phyloP scores from a whole-genome alignment of 2,888 invertebrate species.

The Himalopsyche japonica region DNA sequence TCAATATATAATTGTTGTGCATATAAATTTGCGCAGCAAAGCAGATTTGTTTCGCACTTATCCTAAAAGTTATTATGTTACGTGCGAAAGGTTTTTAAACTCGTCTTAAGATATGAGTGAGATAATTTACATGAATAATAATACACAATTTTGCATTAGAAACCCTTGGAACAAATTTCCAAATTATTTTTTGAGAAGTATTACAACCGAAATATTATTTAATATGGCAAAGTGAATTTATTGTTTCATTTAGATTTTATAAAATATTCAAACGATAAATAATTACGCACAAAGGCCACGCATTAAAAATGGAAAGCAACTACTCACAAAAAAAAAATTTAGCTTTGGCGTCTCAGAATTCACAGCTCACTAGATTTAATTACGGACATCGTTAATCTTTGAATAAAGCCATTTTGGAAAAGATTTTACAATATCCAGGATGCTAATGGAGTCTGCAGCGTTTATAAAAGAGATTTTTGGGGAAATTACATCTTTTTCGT shows the following conservation, averaged over 20 bases:
- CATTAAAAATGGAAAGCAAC: not conserved
- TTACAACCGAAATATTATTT: not conserved
- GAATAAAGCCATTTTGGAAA: not conserved
- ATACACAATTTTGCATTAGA: too few species aligned
- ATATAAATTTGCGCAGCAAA: too few species aligned
- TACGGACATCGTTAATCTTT: not conserved
- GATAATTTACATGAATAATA: too few species aligned
- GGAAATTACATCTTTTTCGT: slow-evolving; percentile 1
- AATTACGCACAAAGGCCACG: not conserved
- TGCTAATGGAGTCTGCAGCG: not conserved
- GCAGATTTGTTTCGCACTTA: too few species aligned
- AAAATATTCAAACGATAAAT: not conserved
- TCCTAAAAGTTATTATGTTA: too few species aligned
- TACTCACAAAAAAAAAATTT: not conserved
- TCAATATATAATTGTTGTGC: too few species aligned
- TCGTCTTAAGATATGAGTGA: too few species aligned
- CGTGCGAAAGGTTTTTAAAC: too few species aligned
- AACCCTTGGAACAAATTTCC: too few species aligned
- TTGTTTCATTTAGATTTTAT: not conserved
- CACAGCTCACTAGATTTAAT: not conserved
- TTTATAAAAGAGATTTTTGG: not conserved
- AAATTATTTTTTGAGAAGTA: not conserved
- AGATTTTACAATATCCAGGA: not conserved
- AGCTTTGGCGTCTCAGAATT: not conserved
- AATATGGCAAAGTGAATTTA: not conserved